Percentiles rank a stretch among this genome's conserved stretches.
These are phyloP conservation scores for Sparidentex hasta DNA, from an alignment of 2,797 vertebrate species.

Conservation along the genomic window DNA sequence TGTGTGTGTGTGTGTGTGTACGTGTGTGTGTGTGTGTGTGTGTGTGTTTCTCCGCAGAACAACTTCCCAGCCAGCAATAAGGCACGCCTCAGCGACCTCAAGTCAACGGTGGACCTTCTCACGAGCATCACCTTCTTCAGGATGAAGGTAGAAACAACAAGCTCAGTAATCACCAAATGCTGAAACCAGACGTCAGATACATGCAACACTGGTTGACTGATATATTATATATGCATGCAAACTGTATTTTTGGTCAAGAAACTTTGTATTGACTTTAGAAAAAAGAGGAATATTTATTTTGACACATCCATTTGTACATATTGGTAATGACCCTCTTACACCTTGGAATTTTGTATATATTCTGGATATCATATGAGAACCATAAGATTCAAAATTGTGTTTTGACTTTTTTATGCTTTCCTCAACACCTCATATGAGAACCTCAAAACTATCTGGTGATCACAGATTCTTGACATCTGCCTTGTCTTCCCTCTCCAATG, in stretches of 20 bases:
- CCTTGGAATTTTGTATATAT: background rate
- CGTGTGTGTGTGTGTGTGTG: constrained; percentile 11
- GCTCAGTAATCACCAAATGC: background rate
- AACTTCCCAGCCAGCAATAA: constrained; percentile 96
- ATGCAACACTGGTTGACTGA: background rate
- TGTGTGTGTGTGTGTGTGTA: constrained; percentile 12
- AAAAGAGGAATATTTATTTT: too few relatives aligned
- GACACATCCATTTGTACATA: too few relatives aligned
- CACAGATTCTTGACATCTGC: background rate
- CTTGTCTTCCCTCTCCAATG: background rate
- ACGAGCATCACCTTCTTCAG: constrained; percentile 99
- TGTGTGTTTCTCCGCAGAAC: constrained; percentile 86
- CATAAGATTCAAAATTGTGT: background rate
- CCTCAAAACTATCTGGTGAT: background rate
- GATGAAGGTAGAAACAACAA: constrained; percentile 90
- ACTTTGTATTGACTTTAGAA: background rate
- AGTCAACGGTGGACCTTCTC: constrained; percentile 97
- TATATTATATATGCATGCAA: too few relatives aligned
- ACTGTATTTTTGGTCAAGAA: background rate
- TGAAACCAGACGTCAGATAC: background rate
- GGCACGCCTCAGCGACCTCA: constrained; percentile 92
- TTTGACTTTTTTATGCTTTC: background rate
- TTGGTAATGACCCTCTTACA: background rate
- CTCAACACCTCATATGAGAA: background rate
- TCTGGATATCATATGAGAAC: background rate